Percentiles rank a stretch among this genome's conserved stretches.
Evolutionary conservation across 2,888 invertebrate genomes (phyloP).

Genomic region (Creontiades dilutus): DNA sequence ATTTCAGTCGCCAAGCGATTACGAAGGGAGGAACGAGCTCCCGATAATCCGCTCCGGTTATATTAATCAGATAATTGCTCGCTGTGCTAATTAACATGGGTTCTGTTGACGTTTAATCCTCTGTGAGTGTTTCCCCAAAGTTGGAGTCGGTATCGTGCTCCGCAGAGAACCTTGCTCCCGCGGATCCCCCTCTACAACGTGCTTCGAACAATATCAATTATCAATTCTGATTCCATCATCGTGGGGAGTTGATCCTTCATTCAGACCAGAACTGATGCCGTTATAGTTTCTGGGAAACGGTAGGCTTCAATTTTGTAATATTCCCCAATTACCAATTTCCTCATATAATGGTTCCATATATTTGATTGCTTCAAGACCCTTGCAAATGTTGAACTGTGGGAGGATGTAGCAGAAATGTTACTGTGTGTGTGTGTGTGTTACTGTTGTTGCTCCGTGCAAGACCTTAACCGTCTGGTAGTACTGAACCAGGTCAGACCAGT

Average conservation of each 20-base stretch:
- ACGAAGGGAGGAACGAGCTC: constrained; percentile 36
- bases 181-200: background rate
- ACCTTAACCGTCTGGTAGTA: too few species aligned
- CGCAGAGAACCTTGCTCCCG: background rate
- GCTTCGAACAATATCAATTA: constrained; percentile 26
- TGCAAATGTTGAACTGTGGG: too few species aligned
- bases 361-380: too few species aligned
- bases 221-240: constrained; percentile 36
- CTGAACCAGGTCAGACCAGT: too few species aligned
- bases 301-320: too few species aligned
- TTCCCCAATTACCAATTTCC: too few species aligned
- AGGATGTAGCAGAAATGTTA: too few species aligned
- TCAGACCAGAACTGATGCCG: background rate
- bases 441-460: too few species aligned
- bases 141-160: constrained; percentile 24
- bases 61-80: constrained; percentile 55
- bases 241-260: background rate
- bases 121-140: constrained; percentile 49
- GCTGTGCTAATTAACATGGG: constrained; percentile 45
- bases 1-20: constrained; percentile 44
- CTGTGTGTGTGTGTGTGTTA: too few species aligned
- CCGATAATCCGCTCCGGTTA: constrained; percentile 52
- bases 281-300: background rate
- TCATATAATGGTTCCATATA: too few species aligned
- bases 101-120: constrained; percentile 51